A percentile compares a stretch with the other conserved stretches of the same genome.
Conservation (phyloP, 2,113 vertebrate species). For the Hydrochoerus hydrochaeris region DNA sequence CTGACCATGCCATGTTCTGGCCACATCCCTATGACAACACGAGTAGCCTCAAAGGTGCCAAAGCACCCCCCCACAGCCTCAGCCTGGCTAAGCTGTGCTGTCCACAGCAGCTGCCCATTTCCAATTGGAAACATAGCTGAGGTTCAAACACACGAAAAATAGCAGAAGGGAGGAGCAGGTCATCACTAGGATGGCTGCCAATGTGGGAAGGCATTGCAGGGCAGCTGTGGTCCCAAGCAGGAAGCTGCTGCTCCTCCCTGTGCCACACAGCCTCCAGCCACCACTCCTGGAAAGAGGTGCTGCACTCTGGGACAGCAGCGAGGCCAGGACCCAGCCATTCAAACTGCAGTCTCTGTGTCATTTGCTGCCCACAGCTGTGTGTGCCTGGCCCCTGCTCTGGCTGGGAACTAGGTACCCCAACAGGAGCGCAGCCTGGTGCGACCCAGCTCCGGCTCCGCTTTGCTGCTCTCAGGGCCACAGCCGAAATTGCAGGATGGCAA, state of each 20-base stretch:
- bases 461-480: rapidly evolving
- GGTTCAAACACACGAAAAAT: neutral
- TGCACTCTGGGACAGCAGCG: rapidly evolving
- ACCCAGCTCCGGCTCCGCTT: neutral
- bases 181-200: neutral
- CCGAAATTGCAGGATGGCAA: rapidly evolving
- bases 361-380: rapidly evolving
- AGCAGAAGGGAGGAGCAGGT: neutral
- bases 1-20: neutral
- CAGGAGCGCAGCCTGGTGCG: neutral
- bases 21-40: neutral
- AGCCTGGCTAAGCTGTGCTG: neutral
- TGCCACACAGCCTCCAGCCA: neutral
- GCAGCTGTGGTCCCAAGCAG: neutral
- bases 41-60: rapidly evolving
- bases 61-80: neutral
- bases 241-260: rapidly evolving
- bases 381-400: rapidly evolving
- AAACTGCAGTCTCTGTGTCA: neutral
- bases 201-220: neutral
- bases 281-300: neutral
- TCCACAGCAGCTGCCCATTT: neutral
- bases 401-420: rapidly evolving
- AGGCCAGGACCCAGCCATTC: neutral
- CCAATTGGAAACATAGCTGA: neutral